A percentile compares a stretch with the other conserved stretches of the same genome.
These are phyloP conservation scores for Drosophila atroscutellata DNA, from an alignment of 2,888 invertebrate species.

Conservation along the genomic window DNA sequence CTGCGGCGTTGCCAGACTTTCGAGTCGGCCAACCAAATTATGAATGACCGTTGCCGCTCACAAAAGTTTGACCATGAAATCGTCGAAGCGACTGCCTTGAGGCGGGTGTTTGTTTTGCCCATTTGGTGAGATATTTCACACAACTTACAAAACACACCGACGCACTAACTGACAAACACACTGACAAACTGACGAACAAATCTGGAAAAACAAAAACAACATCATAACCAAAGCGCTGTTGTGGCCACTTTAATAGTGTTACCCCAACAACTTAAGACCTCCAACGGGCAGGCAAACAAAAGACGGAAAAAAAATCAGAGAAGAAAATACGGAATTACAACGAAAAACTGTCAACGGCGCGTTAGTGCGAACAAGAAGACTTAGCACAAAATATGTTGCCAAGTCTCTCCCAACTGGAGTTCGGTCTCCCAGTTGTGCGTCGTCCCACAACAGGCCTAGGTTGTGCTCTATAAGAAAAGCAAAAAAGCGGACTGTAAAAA, in stretches of 20 bases:
- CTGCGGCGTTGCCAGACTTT: conserved; percentile 63
- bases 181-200: conserved; percentile 47
- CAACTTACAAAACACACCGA: conserved; percentile 43
- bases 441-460: conserved; percentile 27
- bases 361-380: conserved; percentile 78
- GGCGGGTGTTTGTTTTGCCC: conserved; percentile 67
- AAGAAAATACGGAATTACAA: conserved; percentile 58
- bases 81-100: conserved; percentile 58
- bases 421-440: conserved; percentile 37
- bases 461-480: conserved; percentile 21
- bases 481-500: conserved; percentile 22
- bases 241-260: conserved; percentile 34
- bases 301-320: conserved; percentile 24
- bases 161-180: conserved; percentile 31
- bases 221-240: conserved; percentile 20
- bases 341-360: conserved; percentile 71
- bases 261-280: conserved; percentile 32
- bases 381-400: conserved; percentile 72
- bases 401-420: conserved; percentile 19
- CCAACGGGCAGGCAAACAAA: conserved; percentile 35
- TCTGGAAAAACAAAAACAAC: conserved; percentile 45
- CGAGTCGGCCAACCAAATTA: conserved; percentile 9
- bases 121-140: conserved; percentile 75
- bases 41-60: conserved; percentile 50
- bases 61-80: conserved; percentile 58